phyloP scores from a whole-genome alignment of 2,797 vertebrate genomes.

The Gymnocypris eckloni region DNA sequence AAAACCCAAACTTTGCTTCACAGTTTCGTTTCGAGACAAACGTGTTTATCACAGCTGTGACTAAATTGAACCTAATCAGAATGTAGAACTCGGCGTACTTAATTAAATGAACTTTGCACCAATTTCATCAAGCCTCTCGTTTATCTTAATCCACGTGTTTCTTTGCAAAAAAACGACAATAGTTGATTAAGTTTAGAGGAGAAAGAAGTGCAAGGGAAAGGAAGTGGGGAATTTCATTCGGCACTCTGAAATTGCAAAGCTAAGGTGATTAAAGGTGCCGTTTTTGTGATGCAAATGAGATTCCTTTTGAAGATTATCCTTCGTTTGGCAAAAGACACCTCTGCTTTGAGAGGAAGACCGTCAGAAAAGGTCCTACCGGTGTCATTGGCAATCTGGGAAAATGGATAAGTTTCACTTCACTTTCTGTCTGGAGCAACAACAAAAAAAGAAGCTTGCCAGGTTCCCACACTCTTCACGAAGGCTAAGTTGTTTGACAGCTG shows the following conservation, averaged over 20 bases:
- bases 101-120: slow-evolving; percentile 50
- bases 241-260: slow-evolving; percentile 31
- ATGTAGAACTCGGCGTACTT: slow-evolving; percentile 18
- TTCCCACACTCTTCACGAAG: background rate
- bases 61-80: slow-evolving; percentile 50
- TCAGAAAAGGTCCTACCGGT: slow-evolving; percentile 18
- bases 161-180: slow-evolving; percentile 42
- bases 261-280: slow-evolving; percentile 50
- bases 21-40: slow-evolving; percentile 24
- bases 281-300: slow-evolving; percentile 54
- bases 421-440: slow-evolving; percentile 9
- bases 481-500: background rate
- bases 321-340: slow-evolving; percentile 33
- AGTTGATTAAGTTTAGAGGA: slow-evolving; percentile 48
- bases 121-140: slow-evolving; percentile 49
- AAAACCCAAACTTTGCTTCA: slow-evolving; percentile 15
- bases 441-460: background rate
- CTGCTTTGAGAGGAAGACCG: slow-evolving; percentile 44
- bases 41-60: slow-evolving; percentile 29
- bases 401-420: slow-evolving; percentile 39
- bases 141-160: slow-evolving; percentile 45
- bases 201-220: slow-evolving; percentile 32
- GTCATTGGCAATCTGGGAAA: slow-evolving; percentile 48
- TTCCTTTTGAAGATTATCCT: slow-evolving; percentile 49
- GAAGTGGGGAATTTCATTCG: slow-evolving; percentile 39